Evolutionary conservation across 2,888 invertebrate genomes (phyloP).

Genomic region (Dynastes grantii): DNA sequence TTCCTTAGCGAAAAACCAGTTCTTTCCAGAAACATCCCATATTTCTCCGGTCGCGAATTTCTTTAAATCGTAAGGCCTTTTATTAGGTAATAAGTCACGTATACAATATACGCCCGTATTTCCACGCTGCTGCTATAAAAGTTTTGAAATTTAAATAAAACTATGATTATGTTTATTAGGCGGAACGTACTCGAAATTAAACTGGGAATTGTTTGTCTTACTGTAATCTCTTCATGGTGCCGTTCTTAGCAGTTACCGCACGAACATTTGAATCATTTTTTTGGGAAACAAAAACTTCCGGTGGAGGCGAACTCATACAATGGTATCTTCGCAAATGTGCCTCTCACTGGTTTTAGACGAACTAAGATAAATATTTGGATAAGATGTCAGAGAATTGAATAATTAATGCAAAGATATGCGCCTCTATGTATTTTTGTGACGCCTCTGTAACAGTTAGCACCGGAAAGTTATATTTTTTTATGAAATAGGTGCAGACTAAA

Average conservation of each 20-base stretch:
- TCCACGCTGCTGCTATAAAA: constrained; percentile 31
- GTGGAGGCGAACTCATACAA: constrained; percentile 19
- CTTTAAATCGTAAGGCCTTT: constrained; percentile 5
- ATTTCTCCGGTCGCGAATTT: constrained; percentile 9
- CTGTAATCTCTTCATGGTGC: constrained; percentile 22
- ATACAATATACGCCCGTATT: neutral
- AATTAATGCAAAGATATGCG: constrained; percentile 42
- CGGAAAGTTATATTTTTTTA: neutral
- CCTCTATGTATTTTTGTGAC: neutral
- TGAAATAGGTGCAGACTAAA: neutral
- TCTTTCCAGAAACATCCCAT: neutral
- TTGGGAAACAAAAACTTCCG: constrained; percentile 30
- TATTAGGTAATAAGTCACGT: constrained; percentile 20
- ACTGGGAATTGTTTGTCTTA: constrained; percentile 38
- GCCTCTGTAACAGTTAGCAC: neutral
- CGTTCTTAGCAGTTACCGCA: constrained; percentile 23
- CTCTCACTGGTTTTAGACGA: constrained; percentile 18
- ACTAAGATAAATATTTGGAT: constrained; percentile 39
- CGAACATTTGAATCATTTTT: constrained; percentile 33
- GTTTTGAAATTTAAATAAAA: constrained; percentile 40
- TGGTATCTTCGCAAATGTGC: constrained; percentile 17
- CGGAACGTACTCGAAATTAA: constrained; percentile 40
- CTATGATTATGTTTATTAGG: constrained; percentile 44
- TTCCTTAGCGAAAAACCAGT: no score
- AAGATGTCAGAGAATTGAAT: constrained; percentile 31